phyloP scores from a whole-genome alignment of 2,888 invertebrate species.

The Apodemia duryi region DNA sequence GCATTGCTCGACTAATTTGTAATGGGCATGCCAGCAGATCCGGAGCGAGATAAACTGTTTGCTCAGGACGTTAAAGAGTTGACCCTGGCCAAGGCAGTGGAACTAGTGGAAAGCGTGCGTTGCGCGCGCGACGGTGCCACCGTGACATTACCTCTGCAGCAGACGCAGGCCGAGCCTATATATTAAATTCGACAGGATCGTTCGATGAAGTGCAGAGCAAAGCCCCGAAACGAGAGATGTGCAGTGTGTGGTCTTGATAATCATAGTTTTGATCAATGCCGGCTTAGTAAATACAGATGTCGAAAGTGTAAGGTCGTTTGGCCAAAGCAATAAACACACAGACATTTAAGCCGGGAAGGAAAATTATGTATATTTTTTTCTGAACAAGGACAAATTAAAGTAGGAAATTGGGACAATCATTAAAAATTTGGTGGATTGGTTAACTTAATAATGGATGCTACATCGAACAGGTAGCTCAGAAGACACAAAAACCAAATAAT shows the following conservation, averaged over 20 bases:
- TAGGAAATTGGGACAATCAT: no score
- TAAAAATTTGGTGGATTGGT: no score
- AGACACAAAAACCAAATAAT: slow-evolving; percentile 1
- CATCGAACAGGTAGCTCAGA: no score
- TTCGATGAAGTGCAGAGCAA: neutral
- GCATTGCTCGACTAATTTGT: slow-evolving; percentile 14
- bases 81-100: slow-evolving; percentile 24
- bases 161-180: neutral
- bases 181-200: slow-evolving; percentile 2
- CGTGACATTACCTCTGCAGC: no score
- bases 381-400: no score
- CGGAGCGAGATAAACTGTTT: neutral
- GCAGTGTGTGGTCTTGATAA: neutral
- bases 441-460: no score
- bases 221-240: neutral
- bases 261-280: neutral
- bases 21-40: slow-evolving; percentile 23
- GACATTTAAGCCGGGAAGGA: no score
- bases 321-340: no score
- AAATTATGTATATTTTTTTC: no score
- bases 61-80: slow-evolving; percentile 2
- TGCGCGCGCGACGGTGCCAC: slow-evolving; percentile 24
- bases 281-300: neutral
- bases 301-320: no score
- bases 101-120: slow-evolving; percentile 24